Conservation (phyloP, 2,888 invertebrate genomes). For the Listrodromus nycthemerus region DNA sequence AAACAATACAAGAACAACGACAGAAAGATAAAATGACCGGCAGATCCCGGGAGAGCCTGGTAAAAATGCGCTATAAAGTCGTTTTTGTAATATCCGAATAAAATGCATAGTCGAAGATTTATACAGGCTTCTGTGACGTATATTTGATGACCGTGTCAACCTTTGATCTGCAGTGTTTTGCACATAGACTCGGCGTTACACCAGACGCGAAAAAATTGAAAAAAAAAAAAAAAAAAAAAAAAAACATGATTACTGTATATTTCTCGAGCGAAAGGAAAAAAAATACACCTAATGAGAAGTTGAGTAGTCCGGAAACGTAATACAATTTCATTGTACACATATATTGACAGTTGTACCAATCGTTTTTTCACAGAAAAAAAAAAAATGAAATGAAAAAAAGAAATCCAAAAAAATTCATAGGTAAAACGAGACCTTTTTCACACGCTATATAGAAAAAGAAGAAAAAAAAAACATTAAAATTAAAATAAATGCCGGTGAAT, state of each 20-base stretch:
- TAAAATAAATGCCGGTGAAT: constrained; percentile 22
- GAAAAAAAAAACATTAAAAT: constrained; percentile 10
- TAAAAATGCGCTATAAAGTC: constrained; percentile 79
- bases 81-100: constrained; percentile 83
- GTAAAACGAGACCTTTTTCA: constrained; percentile 56
- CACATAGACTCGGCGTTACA: constrained; percentile 28
- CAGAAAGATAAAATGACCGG: constrained; percentile 67
- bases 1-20: constrained; percentile 12
- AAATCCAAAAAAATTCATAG: constrained; percentile 34
- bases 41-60: constrained; percentile 75
- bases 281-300: constrained; percentile 1
- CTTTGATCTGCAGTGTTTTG: constrained; percentile 38
- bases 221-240: too few species aligned
- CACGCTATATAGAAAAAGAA: constrained; percentile 47
- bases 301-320: constrained; percentile 19
- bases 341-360: constrained; percentile 31
- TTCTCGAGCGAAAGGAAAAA: constrained; percentile 3
- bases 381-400: constrained; percentile 35
- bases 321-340: constrained; percentile 13
- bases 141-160: constrained; percentile 54
- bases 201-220: background rate
- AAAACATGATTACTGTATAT: constrained; percentile 27
- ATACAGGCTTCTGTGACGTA: constrained; percentile 52
- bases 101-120: constrained; percentile 80
- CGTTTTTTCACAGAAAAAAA: constrained; percentile 50